Evolutionary conservation across 2,888 invertebrate species (phyloP), one percentile per base, ranked within the genome.

Genomic region (Oscheius sp.): DNA sequence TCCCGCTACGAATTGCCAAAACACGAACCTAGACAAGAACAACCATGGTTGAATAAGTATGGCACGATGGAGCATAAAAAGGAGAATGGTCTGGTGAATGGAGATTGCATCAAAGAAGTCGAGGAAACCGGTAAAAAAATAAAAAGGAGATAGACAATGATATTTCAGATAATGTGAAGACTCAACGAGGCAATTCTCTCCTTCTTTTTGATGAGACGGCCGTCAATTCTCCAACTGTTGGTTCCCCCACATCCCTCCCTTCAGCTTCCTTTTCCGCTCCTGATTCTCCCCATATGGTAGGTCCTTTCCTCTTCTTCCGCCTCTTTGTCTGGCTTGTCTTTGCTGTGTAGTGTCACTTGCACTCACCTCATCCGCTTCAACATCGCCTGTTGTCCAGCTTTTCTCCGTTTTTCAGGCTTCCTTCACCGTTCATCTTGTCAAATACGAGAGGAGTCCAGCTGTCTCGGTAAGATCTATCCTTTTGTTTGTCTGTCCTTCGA

Each of bases 21-120:
- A 17, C 82, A 82, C 61, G 73, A 74, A 20, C 68, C 71, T 26
- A 69, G 82, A 14, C 56, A 33, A n/a, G 76, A 80, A 22, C 71
- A 70, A 38, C 70, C 71, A 17, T 77, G 77, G 77, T 56, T 73
- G 22, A 73, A 62, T 30, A 65, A 54, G 12, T 36, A 36, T 14
- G 36, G 14, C 8, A 4, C 41, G n/a, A n/a, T 28, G 12, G 54
- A 54, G 36, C 20, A 59, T n/a, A 59, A 41, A 28, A 28, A 1
- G 8, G 24, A n/a, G 20, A 28, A n/a, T n/a, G 26, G 26, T 20
- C n/a, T 22, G 17, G 3, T 17, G 12, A 54, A 59, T 44, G 59
- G 44, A 28, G 44, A 59, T 24, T 24, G 20, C 3, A 20, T 2
- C 24, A 2, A 20, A 12, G 17, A 14, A 24, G 22, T 12, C 22